phyloP scores from a whole-genome alignment of 2,888 invertebrate species.

The Ferdinandea cuprea region DNA sequence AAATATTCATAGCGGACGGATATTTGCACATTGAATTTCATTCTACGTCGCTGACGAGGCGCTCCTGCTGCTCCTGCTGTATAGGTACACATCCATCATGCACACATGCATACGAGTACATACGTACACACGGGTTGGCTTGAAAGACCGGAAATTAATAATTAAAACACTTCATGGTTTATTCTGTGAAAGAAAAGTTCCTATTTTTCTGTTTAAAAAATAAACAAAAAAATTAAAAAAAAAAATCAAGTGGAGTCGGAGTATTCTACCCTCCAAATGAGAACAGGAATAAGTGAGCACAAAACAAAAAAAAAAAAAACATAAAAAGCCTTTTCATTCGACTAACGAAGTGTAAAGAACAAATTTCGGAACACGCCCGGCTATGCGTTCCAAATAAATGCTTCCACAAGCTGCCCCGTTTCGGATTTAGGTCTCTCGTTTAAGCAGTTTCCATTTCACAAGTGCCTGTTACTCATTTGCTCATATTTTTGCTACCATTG shows the following conservation, averaged over 20 bases:
- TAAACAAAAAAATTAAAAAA: too few relatives aligned
- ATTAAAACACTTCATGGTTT: constrained; percentile 72
- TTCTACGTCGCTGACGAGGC: constrained; percentile 39
- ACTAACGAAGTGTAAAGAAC: constrained; percentile 43
- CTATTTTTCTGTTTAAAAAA: constrained; percentile 23
- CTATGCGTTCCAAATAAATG: constrained; percentile 26
- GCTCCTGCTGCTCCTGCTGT: background rate
- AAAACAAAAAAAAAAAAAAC: constrained; percentile 8
- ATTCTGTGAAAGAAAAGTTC: constrained; percentile 43
- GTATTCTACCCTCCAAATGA: constrained; percentile 4
- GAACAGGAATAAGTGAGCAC: constrained; percentile 1
- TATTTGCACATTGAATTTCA: constrained; percentile 72
- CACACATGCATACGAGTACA: constrained; percentile 44
- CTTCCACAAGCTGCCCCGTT: background rate
- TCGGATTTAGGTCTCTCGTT: constrained; percentile 31
- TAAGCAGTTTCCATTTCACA: background rate
- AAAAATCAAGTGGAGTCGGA: constrained; percentile 1
- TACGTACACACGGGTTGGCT: constrained; percentile 40
- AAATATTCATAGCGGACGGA: constrained; percentile 73
- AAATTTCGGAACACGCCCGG: constrained; percentile 24
- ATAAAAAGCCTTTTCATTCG: constrained; percentile 16
- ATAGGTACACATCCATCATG: constrained; percentile 33
- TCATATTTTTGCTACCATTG: background rate
- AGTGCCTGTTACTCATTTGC: constrained; percentile 5
- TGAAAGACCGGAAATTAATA: constrained; percentile 71